phyloP scores from a whole-genome alignment of 1,140 invertebrate genomes.

The Vanessa tameamea region DNA sequence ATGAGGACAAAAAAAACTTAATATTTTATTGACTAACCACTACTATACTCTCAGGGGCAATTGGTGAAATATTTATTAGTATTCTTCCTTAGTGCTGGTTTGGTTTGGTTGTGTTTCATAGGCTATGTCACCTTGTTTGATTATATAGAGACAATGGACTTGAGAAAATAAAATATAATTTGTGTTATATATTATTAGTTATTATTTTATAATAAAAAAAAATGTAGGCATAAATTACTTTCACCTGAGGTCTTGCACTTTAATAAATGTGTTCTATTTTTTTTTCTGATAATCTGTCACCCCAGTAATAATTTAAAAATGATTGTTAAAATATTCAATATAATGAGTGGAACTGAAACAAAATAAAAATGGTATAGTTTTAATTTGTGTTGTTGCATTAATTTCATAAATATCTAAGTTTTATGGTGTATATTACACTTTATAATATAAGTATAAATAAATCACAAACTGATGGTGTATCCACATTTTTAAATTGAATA shows the following conservation, averaged over 20 bases:
- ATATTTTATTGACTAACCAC: too few relatives aligned
- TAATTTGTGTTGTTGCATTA: neutral
- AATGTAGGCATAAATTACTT: neutral
- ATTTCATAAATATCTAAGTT: too few relatives aligned
- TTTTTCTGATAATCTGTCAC: constrained; percentile 22
- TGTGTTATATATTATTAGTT: neutral
- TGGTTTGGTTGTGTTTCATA: too few relatives aligned
- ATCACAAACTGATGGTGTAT: too few relatives aligned
- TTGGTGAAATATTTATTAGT: too few relatives aligned
- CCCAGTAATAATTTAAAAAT: constrained; percentile 90
- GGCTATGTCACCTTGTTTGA: neutral
- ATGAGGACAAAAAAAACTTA: too few relatives aligned
- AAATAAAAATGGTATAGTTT: constrained; percentile 49
- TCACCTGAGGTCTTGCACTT: neutral
- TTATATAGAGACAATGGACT: neutral
- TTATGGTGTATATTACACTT: too few relatives aligned
- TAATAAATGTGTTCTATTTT: neutral
- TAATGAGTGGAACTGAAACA: constrained; percentile 93
- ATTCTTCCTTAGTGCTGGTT: too few relatives aligned
- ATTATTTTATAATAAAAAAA: neutral
- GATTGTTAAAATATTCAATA: constrained; percentile 91
- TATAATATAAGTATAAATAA: too few relatives aligned
- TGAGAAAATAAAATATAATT: neutral
- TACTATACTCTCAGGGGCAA: too few relatives aligned
- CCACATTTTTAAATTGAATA: too few relatives aligned